Evolutionary conservation across 2,113 vertebrate genomes (phyloP), one percentile per base, ranked within the genome.

Genomic region (Entelurus aequoreus): DNA sequence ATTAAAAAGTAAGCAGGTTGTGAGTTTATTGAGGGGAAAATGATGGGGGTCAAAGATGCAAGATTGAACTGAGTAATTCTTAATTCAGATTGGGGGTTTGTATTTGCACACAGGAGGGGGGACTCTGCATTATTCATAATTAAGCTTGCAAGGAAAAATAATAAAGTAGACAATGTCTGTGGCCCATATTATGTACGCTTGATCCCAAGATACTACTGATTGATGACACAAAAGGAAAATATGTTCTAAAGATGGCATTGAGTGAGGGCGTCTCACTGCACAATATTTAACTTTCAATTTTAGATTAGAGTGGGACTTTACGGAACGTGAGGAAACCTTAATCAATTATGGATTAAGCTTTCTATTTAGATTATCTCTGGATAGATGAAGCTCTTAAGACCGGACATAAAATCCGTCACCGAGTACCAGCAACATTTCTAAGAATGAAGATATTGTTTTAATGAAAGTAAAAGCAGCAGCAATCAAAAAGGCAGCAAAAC

Each of bases 121-220:
- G 78, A 14, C 54, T 54, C 60, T 88, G 75, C 84, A 88, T 88
- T 87, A 90, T 90, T 89, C 80, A 89, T 79, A 69, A 63, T 58
- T 63, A 71, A 66, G 78, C 71, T 72, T 48, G 63, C 57, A 68
- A 63, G 77, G 66, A 58, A 65, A 83, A 75, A 75, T 65, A 78
- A 83, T 68, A 58, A 71, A 75, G 72, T 77, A 65, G 58, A 73
- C 13, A 35, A 48, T 77, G 60, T 71, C 63, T 60, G 61, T 87
- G 83, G 68, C 85, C 82, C 84, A 82, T 65, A 88, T 88, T 86
- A 72, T 58, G 65, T 66, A 0, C 49, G 53, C n/a, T 3, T 48
- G 46, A 74, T 80, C 69, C 74, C 63, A 72, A 83, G 79, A 54
- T 50, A 19, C 13, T 7, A 19, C 21, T 47, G 42, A 60, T 35